A percentile compares a stretch with the other conserved stretches of the same genome.
Evolutionary conservation across 2,797 vertebrate species (phyloP).

Genomic region (Sebastolobus altivelis): DNA sequence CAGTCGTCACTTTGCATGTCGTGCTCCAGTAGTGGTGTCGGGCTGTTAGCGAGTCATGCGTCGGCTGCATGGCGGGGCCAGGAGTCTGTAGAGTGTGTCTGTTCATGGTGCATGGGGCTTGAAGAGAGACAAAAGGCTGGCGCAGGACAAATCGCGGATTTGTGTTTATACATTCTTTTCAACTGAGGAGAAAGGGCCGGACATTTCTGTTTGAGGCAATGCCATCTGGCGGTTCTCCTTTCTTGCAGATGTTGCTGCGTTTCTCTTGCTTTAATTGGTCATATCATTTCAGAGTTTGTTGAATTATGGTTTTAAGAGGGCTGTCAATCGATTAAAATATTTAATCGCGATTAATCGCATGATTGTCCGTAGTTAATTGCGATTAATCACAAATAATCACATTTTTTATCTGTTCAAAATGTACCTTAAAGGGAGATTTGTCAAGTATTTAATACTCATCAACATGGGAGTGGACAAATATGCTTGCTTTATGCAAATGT

Average conservation of each 20-base stretch:
- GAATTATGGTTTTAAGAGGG: conserved; percentile 40
- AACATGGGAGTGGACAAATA: no score
- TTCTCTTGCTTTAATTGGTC: conserved; percentile 56
- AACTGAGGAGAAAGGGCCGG: conserved; percentile 40
- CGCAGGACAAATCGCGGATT: conserved; percentile 59
- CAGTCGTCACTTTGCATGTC: conserved; percentile 74
- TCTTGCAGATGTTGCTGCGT: conserved; percentile 56
- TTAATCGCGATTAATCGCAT: no score
- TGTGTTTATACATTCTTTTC: conserved; percentile 67
- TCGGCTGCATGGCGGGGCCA: conserved; percentile 71
- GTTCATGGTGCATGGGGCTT: conserved; percentile 75
- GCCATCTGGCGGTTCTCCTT: conserved; percentile 59
- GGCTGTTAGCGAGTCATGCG: conserved; percentile 46
- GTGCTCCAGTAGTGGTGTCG: conserved; percentile 62
- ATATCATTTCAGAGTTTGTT: conserved; percentile 78
- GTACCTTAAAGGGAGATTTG: no score
- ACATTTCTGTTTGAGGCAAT: conserved; percentile 63
- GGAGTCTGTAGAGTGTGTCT: conserved; percentile 49
- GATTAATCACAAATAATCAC: no score
- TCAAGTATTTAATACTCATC: no score
- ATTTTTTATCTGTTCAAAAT: no score
- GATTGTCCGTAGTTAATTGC: no score
- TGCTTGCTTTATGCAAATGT: no score
- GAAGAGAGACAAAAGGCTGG: conserved; percentile 71
- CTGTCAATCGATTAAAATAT: no score